Percentiles rank a stretch among this genome's conserved stretches.
Evolutionary conservation across 2,113 vertebrate genomes (phyloP).

Genomic region (Rattus rattus): DNA sequence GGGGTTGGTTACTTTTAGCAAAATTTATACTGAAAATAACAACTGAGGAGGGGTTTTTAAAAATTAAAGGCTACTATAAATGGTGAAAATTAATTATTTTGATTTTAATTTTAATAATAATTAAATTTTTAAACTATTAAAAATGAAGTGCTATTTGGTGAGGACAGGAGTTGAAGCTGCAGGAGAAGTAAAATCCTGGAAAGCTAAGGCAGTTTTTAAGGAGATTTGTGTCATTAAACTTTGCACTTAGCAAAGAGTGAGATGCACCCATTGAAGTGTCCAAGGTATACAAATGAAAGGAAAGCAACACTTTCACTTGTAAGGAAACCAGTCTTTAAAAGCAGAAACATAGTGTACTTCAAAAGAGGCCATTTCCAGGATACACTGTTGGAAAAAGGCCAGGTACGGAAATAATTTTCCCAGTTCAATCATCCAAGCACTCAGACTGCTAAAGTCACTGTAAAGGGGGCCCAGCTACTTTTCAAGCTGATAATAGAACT

Average conservation of each 20-base stretch:
- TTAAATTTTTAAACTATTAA: no score
- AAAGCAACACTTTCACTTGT: not conserved
- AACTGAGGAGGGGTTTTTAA: not conserved
- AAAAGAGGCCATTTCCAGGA: not conserved
- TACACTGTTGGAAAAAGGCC: not conserved
- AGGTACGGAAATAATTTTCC: not conserved
- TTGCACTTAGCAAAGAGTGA: not conserved
- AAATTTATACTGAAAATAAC: not conserved
- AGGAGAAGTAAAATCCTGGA: no score
- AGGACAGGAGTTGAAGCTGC: not conserved
- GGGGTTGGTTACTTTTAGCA: not conserved
- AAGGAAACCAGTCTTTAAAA: not conserved
- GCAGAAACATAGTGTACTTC: not conserved
- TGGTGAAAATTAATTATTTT: no score
- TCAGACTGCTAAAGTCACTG: not conserved
- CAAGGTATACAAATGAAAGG: not conserved
- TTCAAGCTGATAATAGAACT: not conserved
- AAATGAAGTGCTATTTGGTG: not conserved
- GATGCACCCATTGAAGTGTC: not conserved
- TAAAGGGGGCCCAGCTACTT: not conserved
- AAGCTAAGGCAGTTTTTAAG: not conserved
- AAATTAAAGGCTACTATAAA: not conserved
- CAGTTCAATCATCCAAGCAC: not conserved
- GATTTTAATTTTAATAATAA: no score
- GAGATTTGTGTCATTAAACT: not conserved